phyloP scores from a whole-genome alignment of 2,888 invertebrate genomes.

The Thymelicus lineola region DNA sequence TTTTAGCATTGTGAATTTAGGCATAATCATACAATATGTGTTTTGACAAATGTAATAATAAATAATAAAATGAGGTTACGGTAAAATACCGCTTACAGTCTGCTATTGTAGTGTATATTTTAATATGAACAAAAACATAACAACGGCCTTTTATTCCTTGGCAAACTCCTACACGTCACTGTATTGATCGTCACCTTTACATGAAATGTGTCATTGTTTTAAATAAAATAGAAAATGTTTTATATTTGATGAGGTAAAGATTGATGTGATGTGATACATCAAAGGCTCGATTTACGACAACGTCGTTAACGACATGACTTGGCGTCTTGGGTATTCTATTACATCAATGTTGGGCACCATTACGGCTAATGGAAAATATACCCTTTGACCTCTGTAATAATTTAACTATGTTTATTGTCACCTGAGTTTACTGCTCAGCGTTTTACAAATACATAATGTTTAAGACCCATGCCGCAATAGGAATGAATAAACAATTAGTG shows the following conservation, averaged over 20 bases:
- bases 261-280: slow-evolving; percentile 18
- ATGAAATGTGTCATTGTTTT: not conserved
- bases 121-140: too few species aligned
- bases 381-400: slow-evolving; percentile 27
- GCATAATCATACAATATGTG: too few species aligned
- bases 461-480: too few species aligned
- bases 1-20: too few species aligned
- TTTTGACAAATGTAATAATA: too few species aligned
- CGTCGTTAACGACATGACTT: slow-evolving; percentile 33
- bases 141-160: too few species aligned
- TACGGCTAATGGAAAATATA: slow-evolving; percentile 32
- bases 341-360: slow-evolving; percentile 28
- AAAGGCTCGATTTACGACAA: slow-evolving; percentile 26
- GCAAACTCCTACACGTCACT: too few species aligned
- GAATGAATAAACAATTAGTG: too few species aligned
- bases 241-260: not conserved
- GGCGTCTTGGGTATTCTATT: slow-evolving; percentile 29
- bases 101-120: too few species aligned
- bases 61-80: too few species aligned
- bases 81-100: too few species aligned
- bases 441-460: too few species aligned
- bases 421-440: not conserved
- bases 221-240: not conserved
- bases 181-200: not conserved
- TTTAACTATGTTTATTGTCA: not conserved